Evolutionary conservation across 2,113 vertebrate species (phyloP), one percentile per base, ranked within the genome.

Genomic region (Acrocephalus kingi): DNA sequence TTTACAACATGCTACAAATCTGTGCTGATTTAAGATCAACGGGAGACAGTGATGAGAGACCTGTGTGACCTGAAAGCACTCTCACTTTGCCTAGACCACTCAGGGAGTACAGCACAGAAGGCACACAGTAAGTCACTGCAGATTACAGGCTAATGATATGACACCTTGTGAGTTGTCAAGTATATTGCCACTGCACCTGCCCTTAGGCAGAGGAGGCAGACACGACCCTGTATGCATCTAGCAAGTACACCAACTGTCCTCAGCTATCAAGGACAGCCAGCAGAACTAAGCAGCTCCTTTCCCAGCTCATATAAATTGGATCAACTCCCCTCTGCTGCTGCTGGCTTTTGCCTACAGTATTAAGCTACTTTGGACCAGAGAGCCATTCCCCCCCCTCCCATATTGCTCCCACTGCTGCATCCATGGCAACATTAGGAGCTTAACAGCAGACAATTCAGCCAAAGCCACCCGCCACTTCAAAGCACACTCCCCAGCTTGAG

Each of bases 391-490:
- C 15, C 39, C 4, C 20, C 9, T 39, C 54, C 56, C 22, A 23
- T 88, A 79, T 58, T 89, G 45, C 83, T 92, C 64, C 88, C 73
- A 89, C 61, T 88, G 73, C 61, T 89, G 88, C 90, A 90, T 90
- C 89, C 76, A 90, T 95, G 90, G 96, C 73, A 96, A 92, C 90
- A 76, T 92, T 49, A 92, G 68, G 83, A 96, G 86, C 90, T 96
- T 96, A 94, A 79, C 64, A 3, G 5, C 66, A 79, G 52, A 93
- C 21, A 76, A 84, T 90, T 91, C 81, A 91, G 84, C 66, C 90
- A 92, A 86, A 76, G 76, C 92, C 83, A 93, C 76, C 89, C 56
- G 41, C 62, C 58, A 84, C 94, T 96, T 96, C 90, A 96, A 95
- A 96, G 85, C 79, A 77, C 45, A 22, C 58, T 75, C 59, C 61